Base-by-base conservation (phyloP, 2,113 vertebrate species). In the Hydrolagus affinis region DNA sequence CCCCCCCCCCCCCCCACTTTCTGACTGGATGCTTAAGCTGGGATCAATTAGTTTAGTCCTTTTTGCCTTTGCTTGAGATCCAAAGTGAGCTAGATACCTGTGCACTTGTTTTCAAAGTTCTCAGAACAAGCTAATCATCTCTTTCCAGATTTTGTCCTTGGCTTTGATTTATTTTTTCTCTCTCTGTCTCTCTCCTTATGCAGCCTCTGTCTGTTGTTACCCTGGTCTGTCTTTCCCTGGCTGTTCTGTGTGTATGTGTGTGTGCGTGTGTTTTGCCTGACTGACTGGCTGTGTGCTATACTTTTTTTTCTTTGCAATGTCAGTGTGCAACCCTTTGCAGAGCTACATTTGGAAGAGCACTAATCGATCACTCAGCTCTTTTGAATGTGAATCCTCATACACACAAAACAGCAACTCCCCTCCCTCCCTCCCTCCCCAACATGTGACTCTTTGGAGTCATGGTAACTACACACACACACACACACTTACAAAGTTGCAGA, bases 401-500 rank as follows among this genome's bases (percentile, higher is more conserved):
- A 74, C 8, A 44, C 30, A 30, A 74, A 74, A 64, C 59, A 25
- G 28, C 77, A 80, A 12, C 64, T 64, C 77, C 59, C 25, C 25
- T 12, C 57, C 57, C 57, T 8, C 19, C 56, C 21, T 76, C 74
- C 17, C 44, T 44, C 44, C 10, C 25, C 14, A 64, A 19, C 77
- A 83, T 83, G 77, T 83, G 77, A 83, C 77, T 15, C 77, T 83
- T 23, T 7, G 77, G 60, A 83, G 77, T 64, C 77, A 83, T 83
- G 15, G 77, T 66, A 64, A 83, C 77, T 32, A 62, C 77, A 83
- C 57, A 83, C 75, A 78, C 8, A 15, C 60, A 28, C n/a, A 44
- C 44, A 44, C 6, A 44, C 44, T 3, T 44, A 44, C 44, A 44
- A 3, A 44, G 6, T 6, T 44, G 44, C 44, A 44, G 44, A 44